Evolutionary conservation across 1,140 invertebrate genomes (phyloP).

Genomic region (Bombus ignitus): DNA sequence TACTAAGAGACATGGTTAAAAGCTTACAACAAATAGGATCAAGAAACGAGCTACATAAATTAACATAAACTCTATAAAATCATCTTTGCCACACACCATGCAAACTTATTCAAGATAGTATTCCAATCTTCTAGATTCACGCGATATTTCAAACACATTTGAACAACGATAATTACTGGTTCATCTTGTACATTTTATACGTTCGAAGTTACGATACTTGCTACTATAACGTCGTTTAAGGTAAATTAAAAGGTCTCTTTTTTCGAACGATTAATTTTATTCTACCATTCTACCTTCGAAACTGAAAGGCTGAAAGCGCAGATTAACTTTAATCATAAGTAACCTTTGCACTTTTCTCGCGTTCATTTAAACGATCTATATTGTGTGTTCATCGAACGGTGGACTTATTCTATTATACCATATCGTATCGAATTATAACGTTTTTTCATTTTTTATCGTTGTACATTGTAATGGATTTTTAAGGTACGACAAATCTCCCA

Average conservation of each 20-base stretch:
- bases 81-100: too few relatives aligned
- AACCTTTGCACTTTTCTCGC: slow-evolving; percentile 16
- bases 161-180: too few relatives aligned
- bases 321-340: slow-evolving; percentile 44
- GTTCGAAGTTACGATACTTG: not conserved
- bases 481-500: slow-evolving; percentile 34
- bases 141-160: too few relatives aligned
- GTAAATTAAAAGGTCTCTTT: too few relatives aligned
- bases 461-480: slow-evolving; percentile 52
- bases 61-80: too few relatives aligned
- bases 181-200: too few relatives aligned
- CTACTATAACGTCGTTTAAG: not conserved
- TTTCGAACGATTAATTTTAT: slow-evolving; percentile 8
- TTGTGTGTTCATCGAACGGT: slow-evolving; percentile 17
- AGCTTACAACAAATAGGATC: too few relatives aligned
- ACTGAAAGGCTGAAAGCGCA: slow-evolving; percentile 60
- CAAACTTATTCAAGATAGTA: too few relatives aligned
- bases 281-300: slow-evolving; percentile 20
- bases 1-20: too few relatives aligned
- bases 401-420: slow-evolving; percentile 22
- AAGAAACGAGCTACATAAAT: too few relatives aligned
- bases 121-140: too few relatives aligned
- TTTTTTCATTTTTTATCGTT: slow-evolving; percentile 39
- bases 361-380: slow-evolving; percentile 29
- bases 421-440: slow-evolving; percentile 43